Conservation (phyloP, 2,113 vertebrate species). For the Alectura lathami region DNA sequence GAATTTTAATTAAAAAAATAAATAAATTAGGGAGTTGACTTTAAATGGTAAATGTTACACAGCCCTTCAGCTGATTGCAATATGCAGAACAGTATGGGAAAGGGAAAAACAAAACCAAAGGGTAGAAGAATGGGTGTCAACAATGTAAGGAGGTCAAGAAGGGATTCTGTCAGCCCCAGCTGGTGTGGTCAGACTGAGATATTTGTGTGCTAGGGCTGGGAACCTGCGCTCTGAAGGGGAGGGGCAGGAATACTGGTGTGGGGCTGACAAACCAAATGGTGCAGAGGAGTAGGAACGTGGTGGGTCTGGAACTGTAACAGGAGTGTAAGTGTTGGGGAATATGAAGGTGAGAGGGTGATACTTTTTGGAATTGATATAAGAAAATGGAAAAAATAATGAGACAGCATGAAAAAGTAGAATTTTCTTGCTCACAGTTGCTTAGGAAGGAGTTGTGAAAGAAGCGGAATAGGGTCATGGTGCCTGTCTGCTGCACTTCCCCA, state of each 20-base stretch:
- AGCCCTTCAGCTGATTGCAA: background rate
- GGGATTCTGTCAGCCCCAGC: background rate
- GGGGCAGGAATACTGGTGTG: background rate
- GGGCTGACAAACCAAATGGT: background rate
- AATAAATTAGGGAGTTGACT: background rate
- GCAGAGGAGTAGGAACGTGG: background rate
- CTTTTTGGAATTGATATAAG: background rate
- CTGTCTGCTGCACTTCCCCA: background rate
- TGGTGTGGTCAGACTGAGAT: background rate
- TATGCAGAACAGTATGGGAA: background rate
- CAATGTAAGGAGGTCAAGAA: background rate
- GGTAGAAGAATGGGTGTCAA: background rate
- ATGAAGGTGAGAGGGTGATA: background rate
- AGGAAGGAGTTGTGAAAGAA: conserved; percentile 27
- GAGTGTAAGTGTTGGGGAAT: background rate
- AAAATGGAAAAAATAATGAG: background rate
- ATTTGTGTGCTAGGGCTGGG: background rate
- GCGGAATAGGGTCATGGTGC: background rate
- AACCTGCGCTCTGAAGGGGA: background rate
- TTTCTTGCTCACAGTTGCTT: background rate
- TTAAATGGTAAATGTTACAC: background rate
- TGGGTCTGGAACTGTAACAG: background rate
- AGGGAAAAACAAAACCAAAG: background rate
- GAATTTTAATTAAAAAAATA: background rate
- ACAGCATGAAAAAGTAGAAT: background rate